Percentiles rank a stretch among this genome's conserved stretches.
Evolutionary conservation across 1,140 invertebrate species (phyloP).

Genomic region (Steinernema feltiae): DNA sequence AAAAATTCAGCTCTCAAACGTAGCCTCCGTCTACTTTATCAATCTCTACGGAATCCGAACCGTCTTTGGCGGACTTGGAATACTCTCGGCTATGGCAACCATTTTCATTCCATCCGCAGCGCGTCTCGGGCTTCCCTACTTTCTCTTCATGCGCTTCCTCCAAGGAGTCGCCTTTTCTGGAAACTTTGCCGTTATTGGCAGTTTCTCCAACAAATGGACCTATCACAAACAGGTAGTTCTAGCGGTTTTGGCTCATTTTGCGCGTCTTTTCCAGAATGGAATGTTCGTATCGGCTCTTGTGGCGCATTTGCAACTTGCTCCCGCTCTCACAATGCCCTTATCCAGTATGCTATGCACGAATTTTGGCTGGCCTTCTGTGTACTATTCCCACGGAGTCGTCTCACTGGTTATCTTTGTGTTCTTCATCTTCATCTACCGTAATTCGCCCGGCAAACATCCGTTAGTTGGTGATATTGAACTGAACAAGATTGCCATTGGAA

Average conservation of each 20-base stretch:
- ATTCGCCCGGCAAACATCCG: not conserved
- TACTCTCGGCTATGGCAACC: constrained; percentile 41
- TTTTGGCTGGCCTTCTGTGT: constrained; percentile 3
- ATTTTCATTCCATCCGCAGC: constrained; percentile 36
- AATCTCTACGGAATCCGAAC: constrained; percentile 40
- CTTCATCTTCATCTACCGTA: not conserved
- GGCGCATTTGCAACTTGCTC: not conserved
- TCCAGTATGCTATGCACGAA: not conserved
- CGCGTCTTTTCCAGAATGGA: not conserved
- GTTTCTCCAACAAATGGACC: constrained; percentile 41
- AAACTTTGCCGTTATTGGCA: constrained; percentile 47
- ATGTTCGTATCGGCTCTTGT: not conserved
- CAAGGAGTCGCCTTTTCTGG: constrained; percentile 45
- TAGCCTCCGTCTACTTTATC: constrained; percentile 33
- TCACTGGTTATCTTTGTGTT: not conserved
- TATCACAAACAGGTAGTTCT: constrained; percentile 45
- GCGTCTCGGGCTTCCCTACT: constrained; percentile 35
- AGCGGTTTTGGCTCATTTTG: not conserved
- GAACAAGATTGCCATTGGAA: not conserved
- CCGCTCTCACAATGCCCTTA: not conserved
- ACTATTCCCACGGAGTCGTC: not conserved
- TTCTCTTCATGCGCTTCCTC: constrained; percentile 31
- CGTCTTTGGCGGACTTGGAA: constrained; percentile 37
- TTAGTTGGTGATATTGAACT: not conserved
- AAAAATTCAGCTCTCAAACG: constrained; percentile 36